A percentile compares a stretch with the other conserved stretches of the same genome.
phyloP scores from a whole-genome alignment of 2,888 invertebrate genomes.

The Molanna angustata region DNA sequence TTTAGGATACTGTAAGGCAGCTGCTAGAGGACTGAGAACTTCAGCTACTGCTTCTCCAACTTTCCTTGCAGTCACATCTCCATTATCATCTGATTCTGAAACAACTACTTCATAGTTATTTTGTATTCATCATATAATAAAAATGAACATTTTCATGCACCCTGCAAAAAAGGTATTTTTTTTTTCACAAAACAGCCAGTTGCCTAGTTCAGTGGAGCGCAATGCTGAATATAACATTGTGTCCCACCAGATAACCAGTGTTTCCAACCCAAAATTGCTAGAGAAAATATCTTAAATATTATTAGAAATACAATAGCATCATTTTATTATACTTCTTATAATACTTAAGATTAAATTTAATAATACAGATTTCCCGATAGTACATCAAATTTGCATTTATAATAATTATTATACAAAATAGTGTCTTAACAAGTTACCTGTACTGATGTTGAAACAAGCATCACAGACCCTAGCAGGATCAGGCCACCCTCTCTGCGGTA shows the following conservation, averaged over 20 bases:
- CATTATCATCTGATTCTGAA: slow-evolving; percentile 39
- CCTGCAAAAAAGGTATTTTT: slow-evolving; percentile 12
- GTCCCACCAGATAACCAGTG: too few relatives aligned
- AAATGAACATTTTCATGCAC: background rate
- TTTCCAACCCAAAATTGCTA: too few relatives aligned
- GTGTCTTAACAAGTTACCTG: slow-evolving; percentile 4
- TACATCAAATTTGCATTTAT: too few relatives aligned
- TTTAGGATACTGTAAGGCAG: slow-evolving; percentile 70
- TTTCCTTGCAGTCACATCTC: slow-evolving; percentile 54
- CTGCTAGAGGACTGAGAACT: slow-evolving; percentile 66
- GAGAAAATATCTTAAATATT: too few relatives aligned
- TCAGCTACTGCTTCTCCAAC: slow-evolving; percentile 71
- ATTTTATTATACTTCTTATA: too few relatives aligned
- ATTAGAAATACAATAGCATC: too few relatives aligned
- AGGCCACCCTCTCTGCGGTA: slow-evolving; percentile 71
- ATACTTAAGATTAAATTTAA: too few relatives aligned
- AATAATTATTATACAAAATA: too few relatives aligned
- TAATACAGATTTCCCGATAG: too few relatives aligned
- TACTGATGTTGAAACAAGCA: slow-evolving; percentile 49
- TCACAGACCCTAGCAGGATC: slow-evolving; percentile 73
- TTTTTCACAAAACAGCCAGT: too few relatives aligned
- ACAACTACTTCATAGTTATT: background rate
- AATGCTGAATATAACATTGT: too few relatives aligned
- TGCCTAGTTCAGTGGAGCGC: too few relatives aligned
- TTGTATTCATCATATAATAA: background rate